Evolutionary conservation across 2,888 invertebrate genomes (phyloP).

Genomic region (Drosophila nr. medialis): DNA sequence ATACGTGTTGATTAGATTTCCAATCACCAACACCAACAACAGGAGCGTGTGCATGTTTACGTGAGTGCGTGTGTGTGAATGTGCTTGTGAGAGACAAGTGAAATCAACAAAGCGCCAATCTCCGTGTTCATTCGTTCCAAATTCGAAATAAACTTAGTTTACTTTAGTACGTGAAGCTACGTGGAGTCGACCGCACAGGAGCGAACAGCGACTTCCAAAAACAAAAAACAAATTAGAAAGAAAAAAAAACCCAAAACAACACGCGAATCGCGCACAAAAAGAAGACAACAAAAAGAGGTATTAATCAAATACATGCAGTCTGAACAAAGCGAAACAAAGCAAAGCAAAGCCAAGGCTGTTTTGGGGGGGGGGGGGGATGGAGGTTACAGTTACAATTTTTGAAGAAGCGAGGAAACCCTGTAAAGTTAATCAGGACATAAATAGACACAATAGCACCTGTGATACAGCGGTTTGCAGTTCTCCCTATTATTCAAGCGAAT

Average conservation of each 20-base stretch:
- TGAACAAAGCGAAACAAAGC: slow-evolving; percentile 1
- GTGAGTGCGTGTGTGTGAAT: slow-evolving; percentile 22
- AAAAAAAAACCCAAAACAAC: background rate
- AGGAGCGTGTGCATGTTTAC: slow-evolving; percentile 8
- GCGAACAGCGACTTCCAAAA: slow-evolving; percentile 42
- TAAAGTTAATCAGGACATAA: background rate
- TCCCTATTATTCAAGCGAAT: background rate
- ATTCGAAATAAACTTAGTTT: slow-evolving; percentile 65
- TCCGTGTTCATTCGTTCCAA: slow-evolving; percentile 31
- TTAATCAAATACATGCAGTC: slow-evolving; percentile 8
- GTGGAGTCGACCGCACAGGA: slow-evolving; percentile 70
- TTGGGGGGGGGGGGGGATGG: background rate
- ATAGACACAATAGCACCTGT: background rate
- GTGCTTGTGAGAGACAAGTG: slow-evolving; percentile 40
- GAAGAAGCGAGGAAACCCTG: background rate
- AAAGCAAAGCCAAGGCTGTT: slow-evolving; percentile 20
- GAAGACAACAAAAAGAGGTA: slow-evolving; percentile 21
- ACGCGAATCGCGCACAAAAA: slow-evolving; percentile 21
- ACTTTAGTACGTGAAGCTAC: slow-evolving; percentile 66
- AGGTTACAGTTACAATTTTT: background rate
- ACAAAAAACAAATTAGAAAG: slow-evolving; percentile 5
- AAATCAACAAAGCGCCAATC: slow-evolving; percentile 58
- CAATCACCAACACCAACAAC: slow-evolving; percentile 32
- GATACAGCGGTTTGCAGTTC: background rate
- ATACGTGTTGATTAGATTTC: slow-evolving; percentile 74